phyloP scores from a whole-genome alignment of 2,888 invertebrate genomes.

The Ceriagrion tenellum region DNA sequence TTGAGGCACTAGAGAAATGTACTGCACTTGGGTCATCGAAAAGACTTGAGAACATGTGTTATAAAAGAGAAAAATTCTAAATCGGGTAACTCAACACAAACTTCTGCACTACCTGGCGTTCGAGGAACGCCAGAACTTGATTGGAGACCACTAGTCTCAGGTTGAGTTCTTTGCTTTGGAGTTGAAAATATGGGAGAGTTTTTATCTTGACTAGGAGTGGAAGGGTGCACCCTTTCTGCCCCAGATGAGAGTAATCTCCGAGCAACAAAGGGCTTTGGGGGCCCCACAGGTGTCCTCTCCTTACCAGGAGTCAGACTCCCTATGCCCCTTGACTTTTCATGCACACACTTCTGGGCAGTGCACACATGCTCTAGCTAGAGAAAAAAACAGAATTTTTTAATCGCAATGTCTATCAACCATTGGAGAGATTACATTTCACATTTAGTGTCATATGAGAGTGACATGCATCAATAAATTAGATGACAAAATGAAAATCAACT shows the following conservation, averaged over 20 bases:
- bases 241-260: slow-evolving; percentile 44
- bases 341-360: slow-evolving; percentile 40
- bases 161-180: slow-evolving; percentile 3
- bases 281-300: slow-evolving; percentile 49
- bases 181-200: not conserved
- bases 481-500: not conserved
- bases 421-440: not conserved
- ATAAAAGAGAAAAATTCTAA: slow-evolving; percentile 43
- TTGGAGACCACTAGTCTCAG: not conserved
- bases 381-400: not conserved
- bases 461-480: not conserved
- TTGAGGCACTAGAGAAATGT: not conserved
- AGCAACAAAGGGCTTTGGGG: slow-evolving; percentile 43
- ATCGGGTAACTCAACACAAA: slow-evolving; percentile 24
- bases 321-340: slow-evolving; percentile 23
- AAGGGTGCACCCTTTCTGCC: not conserved
- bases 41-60: slow-evolving; percentile 43
- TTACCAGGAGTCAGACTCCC: slow-evolving; percentile 53
- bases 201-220: slow-evolving; percentile 27
- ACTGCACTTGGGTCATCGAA: not conserved
- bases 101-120: slow-evolving; percentile 14
- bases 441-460: not conserved
- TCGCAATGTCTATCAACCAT: no score
- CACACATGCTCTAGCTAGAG: slow-evolving; percentile 34
- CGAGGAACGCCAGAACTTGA: not conserved